Evolutionary conservation across 2,797 vertebrate species (phyloP).

Genomic region (Novumbra hubbsi): DNA sequence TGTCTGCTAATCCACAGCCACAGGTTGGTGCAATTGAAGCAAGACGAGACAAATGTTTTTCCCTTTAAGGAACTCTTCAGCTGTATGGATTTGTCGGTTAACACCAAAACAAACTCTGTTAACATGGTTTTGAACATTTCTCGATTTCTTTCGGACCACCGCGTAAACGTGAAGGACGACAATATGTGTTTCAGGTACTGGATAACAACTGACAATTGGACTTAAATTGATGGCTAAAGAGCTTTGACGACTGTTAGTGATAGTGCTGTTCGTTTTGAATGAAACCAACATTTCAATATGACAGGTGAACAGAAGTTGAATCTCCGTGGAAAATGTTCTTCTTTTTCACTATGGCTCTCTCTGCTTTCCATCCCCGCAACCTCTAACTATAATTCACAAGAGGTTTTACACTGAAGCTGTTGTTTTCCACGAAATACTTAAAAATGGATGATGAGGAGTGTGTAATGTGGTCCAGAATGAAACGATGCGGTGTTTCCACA

Average conservation of each 20-base stretch:
- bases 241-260: background rate
- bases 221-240: background rate
- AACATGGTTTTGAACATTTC: background rate
- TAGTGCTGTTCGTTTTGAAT: background rate
- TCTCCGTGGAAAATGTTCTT: slow-evolving; percentile 7
- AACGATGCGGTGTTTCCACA: slow-evolving; percentile 52
- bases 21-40: slow-evolving; percentile 48
- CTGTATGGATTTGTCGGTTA: background rate
- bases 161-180: background rate
- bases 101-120: background rate
- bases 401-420: slow-evolving; percentile 18
- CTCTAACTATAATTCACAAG: slow-evolving; percentile 11
- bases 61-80: background rate
- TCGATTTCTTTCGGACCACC: background rate
- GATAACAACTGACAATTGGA: background rate
- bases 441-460: slow-evolving; percentile 27
- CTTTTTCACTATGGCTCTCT: background rate
- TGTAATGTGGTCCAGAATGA: slow-evolving; percentile 18
- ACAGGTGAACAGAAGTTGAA: background rate
- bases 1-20: slow-evolving; percentile 23
- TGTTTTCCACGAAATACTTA: background rate
- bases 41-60: background rate
- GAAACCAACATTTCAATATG: background rate
- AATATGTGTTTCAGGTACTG: background rate
- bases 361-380: background rate